These are phyloP conservation scores for Numenius phaeopus DNA, from an alignment of 2,797 vertebrate species.

Conservation along the genomic window DNA sequence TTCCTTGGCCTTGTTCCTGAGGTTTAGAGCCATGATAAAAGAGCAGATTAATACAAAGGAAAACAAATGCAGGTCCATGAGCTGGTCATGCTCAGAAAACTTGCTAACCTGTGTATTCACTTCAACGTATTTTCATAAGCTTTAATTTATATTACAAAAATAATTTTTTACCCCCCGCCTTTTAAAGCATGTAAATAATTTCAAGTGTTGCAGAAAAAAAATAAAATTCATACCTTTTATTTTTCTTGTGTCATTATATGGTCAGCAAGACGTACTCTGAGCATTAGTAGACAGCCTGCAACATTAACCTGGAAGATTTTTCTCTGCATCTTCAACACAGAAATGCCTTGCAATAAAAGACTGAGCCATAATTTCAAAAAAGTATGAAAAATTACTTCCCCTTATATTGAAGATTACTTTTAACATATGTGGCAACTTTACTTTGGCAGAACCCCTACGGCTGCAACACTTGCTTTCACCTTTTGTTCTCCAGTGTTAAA, in stretches of 20 bases:
- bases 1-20: background rate
- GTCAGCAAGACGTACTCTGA: background rate
- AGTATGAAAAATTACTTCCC: background rate
- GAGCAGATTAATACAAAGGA: background rate
- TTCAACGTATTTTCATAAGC: background rate
- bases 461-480: background rate
- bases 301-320: background rate
- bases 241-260: background rate
- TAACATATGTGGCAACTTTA: background rate
- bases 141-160: background rate
- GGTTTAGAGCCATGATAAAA: background rate
- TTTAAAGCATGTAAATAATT: background rate
- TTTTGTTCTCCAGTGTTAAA: conserved; percentile 3
- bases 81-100: background rate
- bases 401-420: background rate
- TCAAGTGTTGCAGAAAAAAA: background rate
- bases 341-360: background rate
- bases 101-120: background rate
- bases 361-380: background rate
- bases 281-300: background rate
- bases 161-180: rapidly evolving
- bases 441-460: background rate
- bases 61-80: background rate
- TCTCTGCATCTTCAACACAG: background rate
- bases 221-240: background rate